Percentiles rank a stretch among this genome's conserved stretches.
These are phyloP conservation scores for Sebastes fasciatus DNA, from an alignment of 2,113 vertebrate genomes.

Conservation along the genomic window DNA sequence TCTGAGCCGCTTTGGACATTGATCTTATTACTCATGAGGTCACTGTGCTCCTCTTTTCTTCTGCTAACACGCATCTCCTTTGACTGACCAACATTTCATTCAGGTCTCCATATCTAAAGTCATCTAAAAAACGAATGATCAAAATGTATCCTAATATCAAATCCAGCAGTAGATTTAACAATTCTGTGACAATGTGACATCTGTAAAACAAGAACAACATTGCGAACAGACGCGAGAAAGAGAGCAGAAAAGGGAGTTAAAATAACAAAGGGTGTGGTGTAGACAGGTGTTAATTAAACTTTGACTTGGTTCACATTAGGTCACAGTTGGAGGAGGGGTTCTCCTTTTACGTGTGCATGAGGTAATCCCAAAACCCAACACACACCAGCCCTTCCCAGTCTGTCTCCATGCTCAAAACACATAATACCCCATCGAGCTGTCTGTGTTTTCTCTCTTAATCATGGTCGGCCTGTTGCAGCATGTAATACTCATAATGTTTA, in stretches of 20 bases:
- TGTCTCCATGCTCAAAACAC: conserved; percentile 50
- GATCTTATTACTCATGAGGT: conserved; percentile 63
- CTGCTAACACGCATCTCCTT: conserved; percentile 4
- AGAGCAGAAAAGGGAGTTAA: conserved; percentile 34
- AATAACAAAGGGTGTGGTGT: conserved; percentile 58
- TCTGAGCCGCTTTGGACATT: conserved; percentile 56
- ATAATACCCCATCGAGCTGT: conserved; percentile 38
- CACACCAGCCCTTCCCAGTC: conserved; percentile 52
- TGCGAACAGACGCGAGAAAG: conserved; percentile 43
- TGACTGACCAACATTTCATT: not conserved
- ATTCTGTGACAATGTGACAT: conserved; percentile 33
- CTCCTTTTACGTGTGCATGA: conserved; percentile 65
- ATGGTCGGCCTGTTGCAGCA: not conserved
- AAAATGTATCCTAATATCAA: not conserved
- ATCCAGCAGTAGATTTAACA: conserved; percentile 19
- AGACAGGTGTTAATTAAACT: conserved; percentile 78
- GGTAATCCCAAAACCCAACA: conserved; percentile 72
- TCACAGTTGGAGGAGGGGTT: conserved; percentile 57
- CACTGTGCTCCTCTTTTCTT: not conserved
- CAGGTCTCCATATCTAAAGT: not conserved
- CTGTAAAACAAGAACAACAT: conserved; percentile 45
- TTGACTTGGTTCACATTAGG: conserved; percentile 56
- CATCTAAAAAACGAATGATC: not conserved
- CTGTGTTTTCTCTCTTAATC: conserved; percentile 26
- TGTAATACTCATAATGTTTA: not conserved